Conservation (phyloP, 2,797 vertebrate species). For the Octomys mimax region DNA sequence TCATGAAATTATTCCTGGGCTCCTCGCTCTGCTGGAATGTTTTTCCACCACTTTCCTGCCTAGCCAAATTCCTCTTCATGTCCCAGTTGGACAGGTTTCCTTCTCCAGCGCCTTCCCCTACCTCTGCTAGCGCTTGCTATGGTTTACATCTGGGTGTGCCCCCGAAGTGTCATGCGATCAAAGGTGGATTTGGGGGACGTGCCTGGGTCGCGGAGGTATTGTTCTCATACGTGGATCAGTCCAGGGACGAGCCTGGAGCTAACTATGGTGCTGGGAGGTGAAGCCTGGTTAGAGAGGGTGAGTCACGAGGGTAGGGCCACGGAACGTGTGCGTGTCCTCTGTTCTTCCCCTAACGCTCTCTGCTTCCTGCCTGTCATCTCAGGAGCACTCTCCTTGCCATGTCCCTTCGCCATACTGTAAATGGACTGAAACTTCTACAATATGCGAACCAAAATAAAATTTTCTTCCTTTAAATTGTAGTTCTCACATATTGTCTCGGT, state of each 20-base stretch:
- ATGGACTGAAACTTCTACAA: neutral
- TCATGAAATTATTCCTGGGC: conserved; percentile 5
- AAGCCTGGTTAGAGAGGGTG: neutral
- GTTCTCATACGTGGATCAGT: neutral
- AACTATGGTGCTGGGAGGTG: neutral
- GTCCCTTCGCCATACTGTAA: neutral
- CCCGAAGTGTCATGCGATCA: neutral
- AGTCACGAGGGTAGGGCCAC: neutral
- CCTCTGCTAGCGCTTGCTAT: neutral
- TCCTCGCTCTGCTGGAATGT: neutral
- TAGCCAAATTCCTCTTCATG: conserved; percentile 18
- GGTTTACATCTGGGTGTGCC: neutral
- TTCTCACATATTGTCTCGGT: neutral
- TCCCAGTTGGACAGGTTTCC: neutral
- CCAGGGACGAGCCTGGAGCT: neutral
- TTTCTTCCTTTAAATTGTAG: neutral
- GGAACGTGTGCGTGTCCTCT: neutral
- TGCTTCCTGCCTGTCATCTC: neutral
- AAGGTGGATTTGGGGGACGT: neutral
- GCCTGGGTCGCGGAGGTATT: neutral
- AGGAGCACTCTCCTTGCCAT: neutral
- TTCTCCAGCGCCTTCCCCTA: neutral
- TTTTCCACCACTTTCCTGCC: neutral
- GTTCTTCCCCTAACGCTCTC: neutral
- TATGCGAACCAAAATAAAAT: neutral